Evolutionary conservation across 1,140 invertebrate genomes (phyloP), one percentile per base, ranked within the genome.

Genomic region (Zaprionus kolodkinae): DNA sequence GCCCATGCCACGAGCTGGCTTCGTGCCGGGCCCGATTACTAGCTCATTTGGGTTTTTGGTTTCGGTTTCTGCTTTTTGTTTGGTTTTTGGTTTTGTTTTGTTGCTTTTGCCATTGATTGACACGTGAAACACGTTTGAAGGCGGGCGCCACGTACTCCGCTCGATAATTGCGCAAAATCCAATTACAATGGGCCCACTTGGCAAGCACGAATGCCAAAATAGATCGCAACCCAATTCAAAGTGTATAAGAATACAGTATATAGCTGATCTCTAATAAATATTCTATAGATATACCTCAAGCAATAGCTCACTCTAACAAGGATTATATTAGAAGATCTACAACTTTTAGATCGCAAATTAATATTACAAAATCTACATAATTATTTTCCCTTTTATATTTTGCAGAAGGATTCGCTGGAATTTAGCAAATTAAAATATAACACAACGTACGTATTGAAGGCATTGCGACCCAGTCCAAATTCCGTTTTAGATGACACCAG

Each of bases 371-470:
- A 30, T 30, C 27, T 30, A 30, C 27, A 1, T 5, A 30, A 30
- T 30, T 30, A 30, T 30, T 5, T 30, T 30, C 33, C 33, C 6
- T 35, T 9, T 17, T 45, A 1, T 15, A 9, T 45, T 91, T 45
- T 91, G 4, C 83, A 92, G 91, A 90, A 90, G 36, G 81, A 92
- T 57, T 76, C 91, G 7, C 50, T 92, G 60, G 91, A 91, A 59
- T 92, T 92, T 40, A 91, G 78, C 57, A 91, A 91, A 70, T 62
- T 92, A 0, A 92, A 91, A 70, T 92, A 91, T 43, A 91, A 92
- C 45, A 92, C 91, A 48, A 87, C 86, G 10, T 92, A 92, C 38
- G 78, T 85, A 54, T 68, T 92, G 25, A 88, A 78, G 43, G 72
- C 75, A 25, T 35, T 78, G 43, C 79, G 69, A 0, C 64, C 69